Percentiles rank a stretch among this genome's conserved stretches.
Conservation (phyloP, 2,888 invertebrate genomes). For the Argyresthia albistria region DNA sequence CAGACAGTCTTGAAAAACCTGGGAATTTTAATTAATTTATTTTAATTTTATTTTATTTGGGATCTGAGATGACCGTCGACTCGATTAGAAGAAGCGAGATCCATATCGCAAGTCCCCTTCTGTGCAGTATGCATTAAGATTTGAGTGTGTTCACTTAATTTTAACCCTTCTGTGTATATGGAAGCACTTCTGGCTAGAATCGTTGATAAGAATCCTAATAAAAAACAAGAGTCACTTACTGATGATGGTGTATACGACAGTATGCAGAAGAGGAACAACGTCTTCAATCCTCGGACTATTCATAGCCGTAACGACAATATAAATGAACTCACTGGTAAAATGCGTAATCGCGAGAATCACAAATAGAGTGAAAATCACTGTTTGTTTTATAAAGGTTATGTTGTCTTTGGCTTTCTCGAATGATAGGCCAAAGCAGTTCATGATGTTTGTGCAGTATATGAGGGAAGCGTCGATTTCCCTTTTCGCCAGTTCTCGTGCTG, state of each 20-base stretch:
- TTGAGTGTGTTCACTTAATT: no score
- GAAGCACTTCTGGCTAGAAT: no score
- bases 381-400: constrained; percentile 19
- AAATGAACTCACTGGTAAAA: constrained; percentile 52
- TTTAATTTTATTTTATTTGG: no score
- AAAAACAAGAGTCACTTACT: constrained; percentile 28
- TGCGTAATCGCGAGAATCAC: constrained; percentile 39
- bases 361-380: constrained; percentile 37
- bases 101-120: no score
- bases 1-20: constrained; percentile 45
- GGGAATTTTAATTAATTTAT: constrained; percentile 8
- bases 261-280: constrained; percentile 59
- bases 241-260: constrained; percentile 56
- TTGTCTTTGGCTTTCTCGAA: constrained; percentile 29
- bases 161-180: no score
- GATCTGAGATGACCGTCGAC: no score
- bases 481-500: constrained; percentile 22
- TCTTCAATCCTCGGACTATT: constrained; percentile 57
- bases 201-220: no score
- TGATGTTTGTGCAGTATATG: constrained; percentile 37
- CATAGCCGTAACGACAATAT: constrained; percentile 46
- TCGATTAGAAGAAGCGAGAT: no score
- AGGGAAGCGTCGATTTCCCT: constrained; percentile 46
- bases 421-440: constrained; percentile 47
- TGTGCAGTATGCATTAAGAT: no score